Percentiles rank a stretch among this genome's conserved stretches.
These are phyloP conservation scores for Thinocorus orbignyianus DNA, from an alignment of 2,113 vertebrate genomes.

Conservation along the genomic window DNA sequence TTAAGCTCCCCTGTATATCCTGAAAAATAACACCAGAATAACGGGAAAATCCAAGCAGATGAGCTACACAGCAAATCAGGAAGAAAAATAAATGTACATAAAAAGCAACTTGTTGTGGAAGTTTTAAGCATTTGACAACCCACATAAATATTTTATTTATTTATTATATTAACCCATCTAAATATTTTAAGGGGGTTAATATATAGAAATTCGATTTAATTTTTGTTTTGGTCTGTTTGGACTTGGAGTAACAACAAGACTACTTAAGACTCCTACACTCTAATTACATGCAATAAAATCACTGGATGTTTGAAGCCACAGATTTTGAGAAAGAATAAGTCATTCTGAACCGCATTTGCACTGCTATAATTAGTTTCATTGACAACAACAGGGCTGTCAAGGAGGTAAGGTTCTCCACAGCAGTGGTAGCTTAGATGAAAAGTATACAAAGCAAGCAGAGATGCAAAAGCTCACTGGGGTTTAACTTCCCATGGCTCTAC, in stretches of 20 bases:
- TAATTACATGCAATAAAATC: background rate
- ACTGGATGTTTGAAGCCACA: background rate
- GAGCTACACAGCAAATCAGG: background rate
- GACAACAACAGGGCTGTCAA: too few relatives aligned
- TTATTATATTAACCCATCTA: too few relatives aligned
- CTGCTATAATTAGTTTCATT: background rate
- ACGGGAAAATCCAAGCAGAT: background rate
- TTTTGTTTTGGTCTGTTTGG: background rate
- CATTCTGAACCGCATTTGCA: background rate
- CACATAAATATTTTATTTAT: background rate
- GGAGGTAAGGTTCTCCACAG: background rate
- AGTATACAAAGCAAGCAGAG: background rate
- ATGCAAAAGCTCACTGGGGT: background rate
- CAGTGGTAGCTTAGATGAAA: background rate
- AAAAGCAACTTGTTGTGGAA: background rate
- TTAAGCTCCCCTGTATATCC: background rate
- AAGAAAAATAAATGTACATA: background rate
- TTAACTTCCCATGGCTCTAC: background rate
- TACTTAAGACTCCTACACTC: background rate
- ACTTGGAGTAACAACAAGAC: background rate
- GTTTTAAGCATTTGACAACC: background rate
- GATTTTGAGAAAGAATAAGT: background rate
- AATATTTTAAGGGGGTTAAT: background rate
- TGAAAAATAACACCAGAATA: background rate
- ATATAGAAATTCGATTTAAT: rapidly evolving